Conservation (phyloP, 1,140 invertebrate genomes). For the Solen grandis region DNA sequence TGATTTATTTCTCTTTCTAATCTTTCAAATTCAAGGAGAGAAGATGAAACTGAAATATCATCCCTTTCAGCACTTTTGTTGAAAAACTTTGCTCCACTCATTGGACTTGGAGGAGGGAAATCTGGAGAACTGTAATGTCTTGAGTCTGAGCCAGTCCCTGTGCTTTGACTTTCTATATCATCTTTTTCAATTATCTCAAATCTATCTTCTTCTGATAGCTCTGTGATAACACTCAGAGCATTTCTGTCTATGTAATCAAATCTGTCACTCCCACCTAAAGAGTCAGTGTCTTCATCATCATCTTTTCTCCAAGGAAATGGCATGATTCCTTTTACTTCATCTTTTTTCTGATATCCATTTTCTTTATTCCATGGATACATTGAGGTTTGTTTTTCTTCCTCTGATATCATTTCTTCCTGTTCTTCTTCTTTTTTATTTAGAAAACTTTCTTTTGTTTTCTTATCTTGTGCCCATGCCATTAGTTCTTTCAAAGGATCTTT, state of each 20-base stretch:
- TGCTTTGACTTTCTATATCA: slow-evolving; percentile 71
- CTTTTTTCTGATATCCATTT: slow-evolving; percentile 8
- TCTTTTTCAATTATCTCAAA: slow-evolving; percentile 78
- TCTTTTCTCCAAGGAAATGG: slow-evolving; percentile 85
- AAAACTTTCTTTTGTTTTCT: slow-evolving; percentile 84
- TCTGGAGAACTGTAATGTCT: slow-evolving; percentile 69
- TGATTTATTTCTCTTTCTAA: slow-evolving; percentile 79
- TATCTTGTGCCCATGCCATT: slow-evolving; percentile 77
- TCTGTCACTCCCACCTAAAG: slow-evolving; percentile 73
- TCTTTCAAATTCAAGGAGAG: slow-evolving; percentile 81
- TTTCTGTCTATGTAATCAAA: slow-evolving; percentile 77
- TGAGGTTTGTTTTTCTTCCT: slow-evolving; percentile 38
- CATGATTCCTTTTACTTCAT: slow-evolving; percentile 49
- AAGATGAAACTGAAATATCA: slow-evolving; percentile 81
- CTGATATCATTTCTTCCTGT: slow-evolving; percentile 77
- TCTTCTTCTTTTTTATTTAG: slow-evolving; percentile 77
- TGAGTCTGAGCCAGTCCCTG: slow-evolving; percentile 62
- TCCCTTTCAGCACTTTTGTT: slow-evolving; percentile 78
- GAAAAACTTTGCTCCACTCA: slow-evolving; percentile 77
- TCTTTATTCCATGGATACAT: slow-evolving; percentile 52
- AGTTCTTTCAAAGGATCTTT: slow-evolving; percentile 37
- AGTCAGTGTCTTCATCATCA: slow-evolving; percentile 81
- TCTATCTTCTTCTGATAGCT: slow-evolving; percentile 76
- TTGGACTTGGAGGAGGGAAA: slow-evolving; percentile 69
- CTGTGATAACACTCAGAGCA: slow-evolving; percentile 76